phyloP scores from a whole-genome alignment of 2,797 vertebrate species.

The Trachops cirrhosus region DNA sequence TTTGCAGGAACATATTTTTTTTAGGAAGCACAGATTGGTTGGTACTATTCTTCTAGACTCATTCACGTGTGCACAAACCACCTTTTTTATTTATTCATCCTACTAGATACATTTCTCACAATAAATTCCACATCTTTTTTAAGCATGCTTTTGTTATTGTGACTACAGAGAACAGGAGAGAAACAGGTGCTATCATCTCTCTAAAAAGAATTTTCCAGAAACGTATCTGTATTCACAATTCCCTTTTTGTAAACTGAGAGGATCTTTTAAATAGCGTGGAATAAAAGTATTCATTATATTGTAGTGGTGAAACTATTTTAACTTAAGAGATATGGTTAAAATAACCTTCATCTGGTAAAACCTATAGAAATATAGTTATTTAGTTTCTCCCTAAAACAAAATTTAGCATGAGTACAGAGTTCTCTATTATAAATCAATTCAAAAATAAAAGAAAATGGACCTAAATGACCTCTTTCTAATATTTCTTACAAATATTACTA shows the following conservation, averaged over 20 bases:
- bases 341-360: constrained; percentile 35
- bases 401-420: neutral
- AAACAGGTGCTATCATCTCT: neutral
- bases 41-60: neutral
- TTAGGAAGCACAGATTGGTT: constrained; percentile 23
- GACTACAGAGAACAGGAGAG: neutral
- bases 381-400: constrained; percentile 29
- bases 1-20: constrained; percentile 8
- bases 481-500: neutral
- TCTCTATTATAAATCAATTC: neutral
- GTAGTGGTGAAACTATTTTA: constrained; percentile 25
- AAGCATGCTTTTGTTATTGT: constrained; percentile 23
- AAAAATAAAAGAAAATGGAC: neutral
- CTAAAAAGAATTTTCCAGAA: constrained; percentile 55
- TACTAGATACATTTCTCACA: constrained; percentile 45
- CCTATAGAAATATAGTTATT: neutral
- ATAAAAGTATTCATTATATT: constrained; percentile 27
- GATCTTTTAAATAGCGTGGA: constrained; percentile 16
- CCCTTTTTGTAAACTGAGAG: neutral
- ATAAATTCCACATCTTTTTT: neutral
- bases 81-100: neutral
- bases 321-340: constrained; percentile 42
- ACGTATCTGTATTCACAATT: constrained; percentile 10
- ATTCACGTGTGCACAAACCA: constrained; percentile 2
- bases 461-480: neutral